phyloP scores from a whole-genome alignment of 2,797 vertebrate species.

The Leuciscus waleckii region DNA sequence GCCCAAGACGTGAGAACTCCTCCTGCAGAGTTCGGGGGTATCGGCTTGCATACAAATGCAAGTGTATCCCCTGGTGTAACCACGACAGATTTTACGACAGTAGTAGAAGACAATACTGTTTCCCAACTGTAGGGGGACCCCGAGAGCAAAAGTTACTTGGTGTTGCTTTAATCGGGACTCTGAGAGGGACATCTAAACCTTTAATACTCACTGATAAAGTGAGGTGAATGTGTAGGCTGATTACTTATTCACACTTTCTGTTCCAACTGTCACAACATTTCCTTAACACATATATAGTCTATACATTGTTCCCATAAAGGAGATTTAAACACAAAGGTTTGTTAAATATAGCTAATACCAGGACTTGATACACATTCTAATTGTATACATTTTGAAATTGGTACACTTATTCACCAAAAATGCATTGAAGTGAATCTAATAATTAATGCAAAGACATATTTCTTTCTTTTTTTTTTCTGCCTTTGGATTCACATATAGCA shows the following conservation, averaged over 20 bases:
- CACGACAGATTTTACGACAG: no score
- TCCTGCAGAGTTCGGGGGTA: no score
- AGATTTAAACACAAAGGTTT: background rate
- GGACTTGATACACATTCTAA: background rate
- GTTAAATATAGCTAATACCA: background rate
- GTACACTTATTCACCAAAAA: background rate
- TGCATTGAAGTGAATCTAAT: background rate
- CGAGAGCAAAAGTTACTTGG: no score
- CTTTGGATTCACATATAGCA: background rate
- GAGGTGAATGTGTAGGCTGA: background rate
- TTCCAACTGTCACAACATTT: background rate
- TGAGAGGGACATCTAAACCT: background rate
- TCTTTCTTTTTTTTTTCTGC: background rate
- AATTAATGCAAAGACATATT: background rate
- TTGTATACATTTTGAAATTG: background rate
- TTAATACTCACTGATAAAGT: background rate
- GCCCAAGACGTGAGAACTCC: no score
- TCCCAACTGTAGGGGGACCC: no score
- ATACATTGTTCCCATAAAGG: no score
- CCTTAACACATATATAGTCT: background rate
- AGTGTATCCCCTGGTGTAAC: no score
- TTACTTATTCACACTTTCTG: background rate
- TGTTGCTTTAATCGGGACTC: no score
- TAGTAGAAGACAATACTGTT: no score
- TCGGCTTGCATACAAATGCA: no score